Evolutionary conservation across 2,888 invertebrate species (phyloP).

Genomic region (Polymixis lichenea): DNA sequence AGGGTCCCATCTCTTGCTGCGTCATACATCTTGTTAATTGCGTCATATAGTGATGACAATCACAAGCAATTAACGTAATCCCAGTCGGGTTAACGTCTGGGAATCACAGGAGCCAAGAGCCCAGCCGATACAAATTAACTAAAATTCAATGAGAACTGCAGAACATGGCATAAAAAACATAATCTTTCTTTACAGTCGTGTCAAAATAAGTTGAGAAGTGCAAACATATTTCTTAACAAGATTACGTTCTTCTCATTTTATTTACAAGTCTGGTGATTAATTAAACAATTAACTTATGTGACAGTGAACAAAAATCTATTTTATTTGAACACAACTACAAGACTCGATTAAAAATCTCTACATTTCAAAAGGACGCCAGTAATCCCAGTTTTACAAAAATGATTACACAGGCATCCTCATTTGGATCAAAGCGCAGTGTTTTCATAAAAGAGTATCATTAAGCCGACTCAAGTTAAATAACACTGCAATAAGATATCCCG

Average conservation of each 20-base stretch:
- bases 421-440: slow-evolving; percentile 50
- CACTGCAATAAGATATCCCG: slow-evolving; percentile 55
- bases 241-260: not conserved
- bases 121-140: not conserved
- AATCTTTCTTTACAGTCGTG: not conserved
- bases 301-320: too few relatives aligned
- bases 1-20: slow-evolving; percentile 5
- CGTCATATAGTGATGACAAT: slow-evolving; percentile 39
- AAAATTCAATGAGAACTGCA: not conserved
- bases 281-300: not conserved
- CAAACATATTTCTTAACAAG: not conserved
- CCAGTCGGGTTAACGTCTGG: not conserved
- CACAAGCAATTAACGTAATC: slow-evolving; percentile 30
- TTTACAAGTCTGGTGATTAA: not conserved
- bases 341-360: not conserved
- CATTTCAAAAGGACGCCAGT: slow-evolving; percentile 17
- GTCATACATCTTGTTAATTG: slow-evolving; percentile 32
- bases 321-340: not conserved
- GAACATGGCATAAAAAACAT: not conserved
- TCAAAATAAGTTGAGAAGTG: not conserved
- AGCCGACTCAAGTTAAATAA: slow-evolving; percentile 55
- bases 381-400: slow-evolving; percentile 35
- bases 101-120: not conserved
- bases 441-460: slow-evolving; percentile 64
- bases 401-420: slow-evolving; percentile 49